These are phyloP conservation scores for Mesorhabditis sp. DNA, from an alignment of 2,888 invertebrate species.

Conservation along the genomic window DNA sequence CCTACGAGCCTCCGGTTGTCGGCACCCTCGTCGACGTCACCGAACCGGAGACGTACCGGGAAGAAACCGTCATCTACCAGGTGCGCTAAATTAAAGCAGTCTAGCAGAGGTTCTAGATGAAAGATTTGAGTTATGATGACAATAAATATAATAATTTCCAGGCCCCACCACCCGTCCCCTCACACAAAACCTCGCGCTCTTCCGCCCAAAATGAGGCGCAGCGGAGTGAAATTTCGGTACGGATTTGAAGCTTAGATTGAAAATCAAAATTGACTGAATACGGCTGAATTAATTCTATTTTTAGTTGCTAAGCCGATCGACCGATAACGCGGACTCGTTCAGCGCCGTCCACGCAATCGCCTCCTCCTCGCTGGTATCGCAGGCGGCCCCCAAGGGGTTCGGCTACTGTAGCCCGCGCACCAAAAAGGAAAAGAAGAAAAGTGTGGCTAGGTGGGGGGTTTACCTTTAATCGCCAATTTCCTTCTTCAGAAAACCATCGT, in stretches of 20 bases:
- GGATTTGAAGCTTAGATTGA: not conserved
- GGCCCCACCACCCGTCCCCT: not conserved
- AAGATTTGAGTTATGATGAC: too few relatives aligned
- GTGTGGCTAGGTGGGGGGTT: not conserved
- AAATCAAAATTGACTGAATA: not conserved
- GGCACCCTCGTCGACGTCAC: not conserved
- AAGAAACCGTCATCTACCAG: not conserved
- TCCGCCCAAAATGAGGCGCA: not conserved
- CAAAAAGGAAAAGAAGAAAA: conserved; percentile 3
- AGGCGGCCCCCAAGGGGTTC: not conserved
- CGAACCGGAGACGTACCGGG: not conserved
- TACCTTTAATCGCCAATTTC: not conserved
- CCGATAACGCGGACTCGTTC: conserved; percentile 9
- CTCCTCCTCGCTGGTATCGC: conserved; percentile 3
- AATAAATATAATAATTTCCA: not conserved
- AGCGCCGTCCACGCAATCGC: not conserved
- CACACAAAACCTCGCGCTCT: not conserved
- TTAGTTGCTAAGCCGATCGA: not conserved
- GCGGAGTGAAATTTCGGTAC: not conserved
- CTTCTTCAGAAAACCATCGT: conserved; percentile 8
- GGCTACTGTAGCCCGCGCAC: not conserved
- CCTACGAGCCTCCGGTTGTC: not conserved
- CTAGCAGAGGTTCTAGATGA: not conserved
- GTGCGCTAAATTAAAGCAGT: not conserved
- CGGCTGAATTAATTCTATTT: not conserved